phyloP scores from a whole-genome alignment of 1,140 invertebrate species.

The Anastatus disparis region DNA sequence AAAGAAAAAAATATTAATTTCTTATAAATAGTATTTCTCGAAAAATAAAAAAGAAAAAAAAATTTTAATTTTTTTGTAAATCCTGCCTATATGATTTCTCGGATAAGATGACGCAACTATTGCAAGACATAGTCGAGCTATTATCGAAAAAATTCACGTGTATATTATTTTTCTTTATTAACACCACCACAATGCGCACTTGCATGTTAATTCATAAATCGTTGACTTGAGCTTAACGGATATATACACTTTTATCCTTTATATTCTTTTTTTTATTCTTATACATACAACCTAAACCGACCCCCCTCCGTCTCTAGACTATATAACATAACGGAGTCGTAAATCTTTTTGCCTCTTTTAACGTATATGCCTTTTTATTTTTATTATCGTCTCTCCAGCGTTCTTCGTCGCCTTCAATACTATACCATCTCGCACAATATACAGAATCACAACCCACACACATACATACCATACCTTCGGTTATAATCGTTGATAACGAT shows the following conservation, averaged over 20 bases:
- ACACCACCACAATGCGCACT: constrained; percentile 1
- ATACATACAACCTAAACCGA: no score
- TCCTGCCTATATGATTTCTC: no score
- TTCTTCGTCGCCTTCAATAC: constrained; percentile 14
- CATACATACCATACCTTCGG: no score
- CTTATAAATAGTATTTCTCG: no score
- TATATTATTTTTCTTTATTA: background rate
- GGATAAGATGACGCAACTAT: background rate
- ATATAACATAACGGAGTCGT: background rate
- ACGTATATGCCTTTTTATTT: background rate
- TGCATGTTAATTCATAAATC: constrained; percentile 25
- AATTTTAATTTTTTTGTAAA: no score
- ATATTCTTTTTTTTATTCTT: no score
- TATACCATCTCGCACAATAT: background rate
- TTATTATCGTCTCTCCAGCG: no score
- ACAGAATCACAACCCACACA: background rate
- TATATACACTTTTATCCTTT: constrained; percentile 21
- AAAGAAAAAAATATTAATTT: no score
- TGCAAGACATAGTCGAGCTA: background rate
- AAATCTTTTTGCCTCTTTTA: constrained; percentile 4
- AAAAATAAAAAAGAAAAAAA: no score
- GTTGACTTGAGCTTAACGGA: background rate
- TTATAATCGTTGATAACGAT: background rate
- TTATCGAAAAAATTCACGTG: background rate
- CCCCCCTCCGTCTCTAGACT: background rate